Base-by-base conservation (phyloP, 2,113 vertebrate species). In the Abramis brama region DNA sequence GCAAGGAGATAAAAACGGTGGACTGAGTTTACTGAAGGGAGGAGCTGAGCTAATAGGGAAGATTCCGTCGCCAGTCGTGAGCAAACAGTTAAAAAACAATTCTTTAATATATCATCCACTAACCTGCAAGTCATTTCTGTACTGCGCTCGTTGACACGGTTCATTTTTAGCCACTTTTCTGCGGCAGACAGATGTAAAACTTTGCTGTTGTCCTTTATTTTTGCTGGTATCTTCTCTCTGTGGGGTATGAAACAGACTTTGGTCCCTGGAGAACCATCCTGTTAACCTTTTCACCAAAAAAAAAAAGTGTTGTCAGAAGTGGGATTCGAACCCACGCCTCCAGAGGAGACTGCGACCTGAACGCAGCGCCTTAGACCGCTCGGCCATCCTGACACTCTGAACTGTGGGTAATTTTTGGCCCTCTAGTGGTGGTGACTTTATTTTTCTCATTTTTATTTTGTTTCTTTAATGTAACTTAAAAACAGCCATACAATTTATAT, bases 321-420 rank as follows among this genome's bases (percentile, higher is more conserved):
- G 90, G 90, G 91, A 91, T 92, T 92, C 88, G 88, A 92, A 92
- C 91, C 91, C 89, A 92, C 90, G 89, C 91, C 90, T 92, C 90
- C 90, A 91, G 89, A 12, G 84, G 90, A 92, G 90, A 91, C 90
- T 91, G 90, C 89, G 89, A 90, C 90, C 89, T 91, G 88, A 91
- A 90, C 90, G 91, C 87, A 90, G 91, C 91, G 89, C 90, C 90
- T 91, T 91, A 91, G 90, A 91, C 89, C 90, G 90, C 91, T 92
- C 91, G 89, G 90, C 90, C 91, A 91, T 91, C 90, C 91, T 91
- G 91, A 91, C 91, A 17, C 1, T 7, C n/a, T 0, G 43, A 2
- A 1, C 2, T 15, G 4, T 1, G 0, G 0, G 50, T 43, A 25
- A 11, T 78, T 17, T 57, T 8, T 77, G 7, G 75, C 75, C 47